Conservation (phyloP, 2,113 vertebrate genomes). For the Sorex fumeus region DNA sequence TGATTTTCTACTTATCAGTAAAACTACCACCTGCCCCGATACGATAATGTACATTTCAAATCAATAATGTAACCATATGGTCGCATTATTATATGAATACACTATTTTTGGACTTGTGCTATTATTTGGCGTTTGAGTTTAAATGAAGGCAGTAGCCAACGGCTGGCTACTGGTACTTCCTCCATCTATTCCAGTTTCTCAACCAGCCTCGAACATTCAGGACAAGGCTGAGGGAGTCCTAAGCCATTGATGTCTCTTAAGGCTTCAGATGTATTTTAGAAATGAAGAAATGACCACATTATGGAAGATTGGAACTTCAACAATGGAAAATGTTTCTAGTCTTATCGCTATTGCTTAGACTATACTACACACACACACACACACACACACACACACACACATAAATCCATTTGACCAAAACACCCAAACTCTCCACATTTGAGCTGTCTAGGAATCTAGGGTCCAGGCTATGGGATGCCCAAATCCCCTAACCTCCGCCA, state of each 20-base stretch:
- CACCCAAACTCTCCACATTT: too few species aligned
- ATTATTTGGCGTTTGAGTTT: conserved; percentile 19
- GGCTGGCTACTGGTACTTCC: too few species aligned
- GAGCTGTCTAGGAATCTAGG: too few species aligned
- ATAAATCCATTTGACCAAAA: too few species aligned
- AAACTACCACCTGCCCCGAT: not conserved
- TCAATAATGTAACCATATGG: not conserved
- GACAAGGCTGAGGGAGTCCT: not conserved
- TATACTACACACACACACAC: too few species aligned
- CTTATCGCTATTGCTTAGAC: not conserved
- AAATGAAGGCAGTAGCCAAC: too few species aligned
- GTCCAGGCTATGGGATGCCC: not conserved
- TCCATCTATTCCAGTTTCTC: not conserved
- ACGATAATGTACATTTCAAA: not conserved
- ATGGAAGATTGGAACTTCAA: not conserved
- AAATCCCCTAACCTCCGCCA: not conserved
- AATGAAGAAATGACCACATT: conserved; percentile 11
- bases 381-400: too few species aligned
- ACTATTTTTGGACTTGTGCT: not conserved
- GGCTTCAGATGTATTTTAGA: not conserved
- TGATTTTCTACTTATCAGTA: not conserved
- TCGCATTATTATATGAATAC: not conserved
- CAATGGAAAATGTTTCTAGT: conserved; percentile 8
- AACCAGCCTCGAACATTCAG: not conserved
- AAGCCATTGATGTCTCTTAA: not conserved